Evolutionary conservation across 2,113 vertebrate genomes (phyloP), one percentile per base, ranked within the genome.

Genomic region (Tylochromis polylepis): DNA sequence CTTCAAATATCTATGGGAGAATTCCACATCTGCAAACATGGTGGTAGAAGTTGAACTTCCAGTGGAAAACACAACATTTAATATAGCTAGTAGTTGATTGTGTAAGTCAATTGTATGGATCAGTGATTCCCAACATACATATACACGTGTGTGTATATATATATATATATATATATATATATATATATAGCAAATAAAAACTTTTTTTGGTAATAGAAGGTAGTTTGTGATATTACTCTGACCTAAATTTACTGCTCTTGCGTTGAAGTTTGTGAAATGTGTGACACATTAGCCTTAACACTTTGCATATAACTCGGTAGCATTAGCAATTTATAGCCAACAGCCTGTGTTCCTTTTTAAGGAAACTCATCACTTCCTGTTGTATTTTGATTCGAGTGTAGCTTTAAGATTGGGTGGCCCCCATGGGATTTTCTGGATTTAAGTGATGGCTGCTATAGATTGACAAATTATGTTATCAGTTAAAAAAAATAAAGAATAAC

Each of bases 41-140:
- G 36, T 70, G 62, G 62, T 70, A 43, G 36, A 43, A 70, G 62
- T 70, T 70, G 36, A 70, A 70, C 62, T 67, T 67, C 62, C 34
- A 41, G 11, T 67, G 20, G 62, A 67, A 67, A 41, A 22, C 34
- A 41, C 11, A 41, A 65, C 11, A 2, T 65, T 38, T 65, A 65
- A 65, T 70, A 41, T 70, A 24, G 62, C n/a, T 43, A 70, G 62
- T 41, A 10, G 9, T 22, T 70, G 20, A 0, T 41, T 36, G 22
- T 67, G 20, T 67, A 41, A 0, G 34, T 5, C 41, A 70, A 70
- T 24, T 41, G 12, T 67, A 41, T 22, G 62, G 20, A 9, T 67
- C 11, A 65, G n/a, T 65, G 0, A 65, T 65, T 65, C 4, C 11
- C 0, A 65, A n/a, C n/a, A n/a, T n/a, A n/a, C n/a, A n/a, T n/a